Evolutionary conservation across 2,113 vertebrate species (phyloP).

Genomic region (Psittacara wagleri): DNA sequence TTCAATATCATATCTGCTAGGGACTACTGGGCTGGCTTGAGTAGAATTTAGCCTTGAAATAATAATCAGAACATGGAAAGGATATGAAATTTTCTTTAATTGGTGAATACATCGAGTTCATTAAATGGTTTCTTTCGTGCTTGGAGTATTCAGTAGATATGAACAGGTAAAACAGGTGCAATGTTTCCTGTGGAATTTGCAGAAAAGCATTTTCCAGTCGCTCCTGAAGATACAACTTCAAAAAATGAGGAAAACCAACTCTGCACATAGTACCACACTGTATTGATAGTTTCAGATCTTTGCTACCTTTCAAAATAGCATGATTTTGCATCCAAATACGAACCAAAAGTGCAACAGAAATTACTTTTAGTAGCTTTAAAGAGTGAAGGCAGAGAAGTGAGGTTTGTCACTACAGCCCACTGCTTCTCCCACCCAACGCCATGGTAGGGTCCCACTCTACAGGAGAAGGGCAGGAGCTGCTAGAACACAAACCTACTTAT

Average conservation of each 20-base stretch:
- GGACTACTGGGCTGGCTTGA: not conserved
- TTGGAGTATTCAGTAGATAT: not conserved
- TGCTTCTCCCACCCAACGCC: not conserved
- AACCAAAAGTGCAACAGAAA: not conserved
- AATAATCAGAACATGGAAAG: slow-evolving; percentile 20
- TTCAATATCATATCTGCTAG: not conserved
- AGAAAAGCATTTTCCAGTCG: not conserved
- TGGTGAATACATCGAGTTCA: slow-evolving; percentile 45
- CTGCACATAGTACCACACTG: not conserved
- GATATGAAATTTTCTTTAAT: slow-evolving; percentile 44
- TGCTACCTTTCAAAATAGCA: not conserved
- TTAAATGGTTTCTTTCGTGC: slow-evolving; percentile 33
- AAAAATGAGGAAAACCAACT: not conserved
- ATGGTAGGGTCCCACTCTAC: rapidly evolving
- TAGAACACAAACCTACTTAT: not conserved
- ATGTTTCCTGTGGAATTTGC: not conserved
- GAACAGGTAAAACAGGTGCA: not conserved
- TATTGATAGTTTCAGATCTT: not conserved
- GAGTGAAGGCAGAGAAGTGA: not conserved
- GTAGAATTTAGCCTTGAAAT: slow-evolving; percentile 43
- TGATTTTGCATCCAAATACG: not conserved
- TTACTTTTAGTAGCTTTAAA: not conserved
- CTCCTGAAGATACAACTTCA: not conserved
- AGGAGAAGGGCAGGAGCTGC: not conserved
- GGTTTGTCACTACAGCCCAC: not conserved